Conservation (phyloP, 2,888 invertebrate species). For the Athalia rosae region DNA sequence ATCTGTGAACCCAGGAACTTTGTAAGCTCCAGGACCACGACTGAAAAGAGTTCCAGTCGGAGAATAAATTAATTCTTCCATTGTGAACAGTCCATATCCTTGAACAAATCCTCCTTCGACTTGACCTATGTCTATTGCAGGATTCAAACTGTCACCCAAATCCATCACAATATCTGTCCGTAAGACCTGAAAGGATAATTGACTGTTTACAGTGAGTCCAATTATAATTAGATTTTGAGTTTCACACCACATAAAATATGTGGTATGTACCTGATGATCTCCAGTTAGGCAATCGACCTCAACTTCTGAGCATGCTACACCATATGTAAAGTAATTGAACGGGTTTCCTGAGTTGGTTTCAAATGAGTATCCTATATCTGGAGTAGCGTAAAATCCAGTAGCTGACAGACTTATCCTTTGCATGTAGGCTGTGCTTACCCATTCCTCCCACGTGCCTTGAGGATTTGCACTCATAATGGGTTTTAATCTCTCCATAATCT, state of each 20-base stretch:
- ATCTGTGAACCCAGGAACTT: constrained; percentile 94
- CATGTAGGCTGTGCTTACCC: constrained; percentile 86
- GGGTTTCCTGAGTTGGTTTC: constrained; percentile 82
- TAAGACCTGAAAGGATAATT: constrained; percentile 76
- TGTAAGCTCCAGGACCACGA: constrained; percentile 94
- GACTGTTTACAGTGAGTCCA: background rate
- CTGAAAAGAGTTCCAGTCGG: constrained; percentile 88
- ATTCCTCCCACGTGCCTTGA: constrained; percentile 87
- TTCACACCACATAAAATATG: background rate
- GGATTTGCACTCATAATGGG: constrained; percentile 86
- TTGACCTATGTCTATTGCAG: constrained; percentile 97
- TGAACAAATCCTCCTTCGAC: constrained; percentile 96
- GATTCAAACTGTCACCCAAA: constrained; percentile 94
- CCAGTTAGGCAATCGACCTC: constrained; percentile 96
- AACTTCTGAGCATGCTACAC: constrained; percentile 90
- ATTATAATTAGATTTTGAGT: background rate
- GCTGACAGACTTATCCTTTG: constrained; percentile 87
- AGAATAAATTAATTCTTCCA: constrained; percentile 93
- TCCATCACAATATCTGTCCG: constrained; percentile 98
- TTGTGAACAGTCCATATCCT: constrained; percentile 93
- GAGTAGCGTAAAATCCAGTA: constrained; percentile 88
- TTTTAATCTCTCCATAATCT: constrained; percentile 82
- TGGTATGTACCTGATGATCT: constrained; percentile 83
- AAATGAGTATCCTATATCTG: constrained; percentile 83
- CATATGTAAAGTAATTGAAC: constrained; percentile 91